Evolutionary conservation across 1,140 invertebrate species (phyloP), one percentile per base, ranked within the genome.

Genomic region (Drosophila bocqueti): DNA sequence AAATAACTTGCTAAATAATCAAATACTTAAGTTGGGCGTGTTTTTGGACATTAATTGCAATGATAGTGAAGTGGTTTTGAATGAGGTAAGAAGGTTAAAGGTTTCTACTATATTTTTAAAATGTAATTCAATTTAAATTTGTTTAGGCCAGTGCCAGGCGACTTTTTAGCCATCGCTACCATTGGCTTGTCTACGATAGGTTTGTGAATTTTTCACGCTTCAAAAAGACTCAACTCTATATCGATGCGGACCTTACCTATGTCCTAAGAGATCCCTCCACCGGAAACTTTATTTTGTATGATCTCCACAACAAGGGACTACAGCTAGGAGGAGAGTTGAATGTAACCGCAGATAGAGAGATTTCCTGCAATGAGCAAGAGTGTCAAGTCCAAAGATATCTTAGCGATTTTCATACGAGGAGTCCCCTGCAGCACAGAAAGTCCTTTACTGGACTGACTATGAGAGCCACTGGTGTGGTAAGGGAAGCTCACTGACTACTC

Each of bases 251-350:
- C 24, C 38, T 92, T 8, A 91, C 78, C 16, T 92, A 84, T 62
- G 79, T 43, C 2, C 13, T 34, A 13, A 34, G 42, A 0, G 47
- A 40, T 52, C 15, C 16, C 1, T 21, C n/a, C 2, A 34, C 13
- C 0, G 36, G 21, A 0, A 59, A 21, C 29, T 91, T 67, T 34
- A 58, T 82, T 2, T 43, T 82, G 3, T 93, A 82, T 21, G 92
- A 93, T 87, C 16, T 93, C 3, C 79, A 91, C 31, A 93, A 93
- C 34, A 93, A 93, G 68, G 92, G 79, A 0, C 66, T 66, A 2
- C 75, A 90, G 21, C 29, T 91, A 4, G 92, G 92, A 2, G 80
- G 63, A 1, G 47, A 62, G 18, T 34, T 93, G 0, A 92, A 93
- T 64, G 71, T 93, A 24, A 92, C 92, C 0, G 42, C 58, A 2